Percentiles rank a stretch among this genome's conserved stretches.
Evolutionary conservation across 2,113 vertebrate genomes (phyloP).

Genomic region (Mormyrus lacerda): DNA sequence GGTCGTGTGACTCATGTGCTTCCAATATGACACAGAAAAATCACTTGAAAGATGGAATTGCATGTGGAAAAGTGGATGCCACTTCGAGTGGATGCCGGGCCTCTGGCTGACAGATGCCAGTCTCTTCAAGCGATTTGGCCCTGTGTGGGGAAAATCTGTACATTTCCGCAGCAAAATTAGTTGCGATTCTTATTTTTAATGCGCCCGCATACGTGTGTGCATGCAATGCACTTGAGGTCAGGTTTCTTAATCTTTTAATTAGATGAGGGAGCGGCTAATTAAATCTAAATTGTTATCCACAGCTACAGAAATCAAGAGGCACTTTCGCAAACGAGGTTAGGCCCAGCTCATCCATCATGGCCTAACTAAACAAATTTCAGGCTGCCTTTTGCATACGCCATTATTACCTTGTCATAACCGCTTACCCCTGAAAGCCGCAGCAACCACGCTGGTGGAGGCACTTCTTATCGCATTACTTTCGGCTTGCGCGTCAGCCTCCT

Average conservation of each 20-base stretch:
- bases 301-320: constrained; percentile 93
- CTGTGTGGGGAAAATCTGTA: neutral
- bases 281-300: constrained; percentile 99
- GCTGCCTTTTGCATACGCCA: constrained; percentile 82
- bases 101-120: neutral
- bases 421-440: constrained; percentile 85
- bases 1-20: neutral
- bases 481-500: constrained; percentile 90
- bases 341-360: constrained; percentile 92
- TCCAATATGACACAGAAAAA: neutral
- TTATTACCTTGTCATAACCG: constrained; percentile 99
- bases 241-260: constrained; percentile 84
- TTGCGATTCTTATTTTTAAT: constrained; percentile 15
- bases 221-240: constrained; percentile 68
- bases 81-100: neutral
- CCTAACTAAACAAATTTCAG: constrained; percentile 99
- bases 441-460: constrained; percentile 75
- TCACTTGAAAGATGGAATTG: neutral
- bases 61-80: neutral
- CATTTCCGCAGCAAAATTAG: constrained; percentile 30
- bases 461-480: constrained; percentile 97
- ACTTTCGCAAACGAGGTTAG: constrained; percentile 84
- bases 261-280: constrained; percentile 90
- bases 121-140: neutral
- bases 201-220: constrained; percentile 40